Evolutionary conservation across 2,888 invertebrate species (phyloP).

Genomic region (Cyclophora punctaria): DNA sequence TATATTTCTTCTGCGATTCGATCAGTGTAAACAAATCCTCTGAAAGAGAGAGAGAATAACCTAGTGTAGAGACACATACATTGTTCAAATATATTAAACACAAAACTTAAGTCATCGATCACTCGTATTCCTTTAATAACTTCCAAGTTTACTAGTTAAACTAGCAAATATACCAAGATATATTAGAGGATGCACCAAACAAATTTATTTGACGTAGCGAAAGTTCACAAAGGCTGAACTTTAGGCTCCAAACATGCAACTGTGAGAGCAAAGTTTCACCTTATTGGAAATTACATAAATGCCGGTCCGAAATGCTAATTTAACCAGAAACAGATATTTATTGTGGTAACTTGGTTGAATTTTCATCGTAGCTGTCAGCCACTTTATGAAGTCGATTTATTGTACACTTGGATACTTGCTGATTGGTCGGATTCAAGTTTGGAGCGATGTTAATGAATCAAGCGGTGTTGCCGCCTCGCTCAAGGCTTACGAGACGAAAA

Average conservation of each 20-base stretch:
- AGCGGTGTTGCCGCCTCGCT: too few species aligned
- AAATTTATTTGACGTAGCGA: neutral
- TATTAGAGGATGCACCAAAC: neutral
- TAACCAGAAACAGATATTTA: slow-evolving; percentile 22
- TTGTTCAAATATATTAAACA: too few species aligned
- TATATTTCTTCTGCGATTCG: too few species aligned
- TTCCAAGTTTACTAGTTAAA: too few species aligned
- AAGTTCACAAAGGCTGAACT: slow-evolving; percentile 4
- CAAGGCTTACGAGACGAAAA: neutral
- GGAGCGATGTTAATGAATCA: slow-evolving; percentile 3
- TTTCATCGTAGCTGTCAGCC: slow-evolving; percentile 19
- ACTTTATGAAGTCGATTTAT: slow-evolving; percentile 22
- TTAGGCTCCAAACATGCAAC: neutral
- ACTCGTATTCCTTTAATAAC: too few species aligned
- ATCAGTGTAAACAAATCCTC: too few species aligned
- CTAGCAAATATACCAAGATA: too few species aligned
- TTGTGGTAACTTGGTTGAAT: slow-evolving; percentile 21
- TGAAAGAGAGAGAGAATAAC: too few species aligned
- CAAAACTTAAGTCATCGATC: too few species aligned
- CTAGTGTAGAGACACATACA: neutral
- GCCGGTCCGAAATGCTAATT: slow-evolving; percentile 9
- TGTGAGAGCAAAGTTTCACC: slow-evolving; percentile 13
- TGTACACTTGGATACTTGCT: slow-evolving; percentile 8
- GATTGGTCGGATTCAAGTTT: neutral
- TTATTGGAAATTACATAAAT: slow-evolving; percentile 24